A percentile compares a stretch with the other conserved stretches of the same genome.
Evolutionary conservation across 2,113 vertebrate species (phyloP).

Genomic region (Rhynchomys soricoides): DNA sequence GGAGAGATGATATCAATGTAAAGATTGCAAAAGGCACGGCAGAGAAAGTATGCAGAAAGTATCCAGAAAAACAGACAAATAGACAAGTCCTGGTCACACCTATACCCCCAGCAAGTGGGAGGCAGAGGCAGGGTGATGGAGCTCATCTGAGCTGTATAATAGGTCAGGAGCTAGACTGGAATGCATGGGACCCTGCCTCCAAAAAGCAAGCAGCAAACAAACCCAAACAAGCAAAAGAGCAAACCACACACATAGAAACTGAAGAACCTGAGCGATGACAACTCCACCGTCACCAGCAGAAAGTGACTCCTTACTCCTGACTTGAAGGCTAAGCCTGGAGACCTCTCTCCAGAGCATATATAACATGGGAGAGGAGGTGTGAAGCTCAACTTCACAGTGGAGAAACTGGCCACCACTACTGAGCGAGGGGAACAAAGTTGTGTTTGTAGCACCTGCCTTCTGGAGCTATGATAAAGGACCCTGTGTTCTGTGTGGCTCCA

Average conservation of each 20-base stretch:
- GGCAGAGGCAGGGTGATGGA: background rate
- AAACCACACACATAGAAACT: background rate
- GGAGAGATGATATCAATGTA: background rate
- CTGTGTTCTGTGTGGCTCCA: background rate
- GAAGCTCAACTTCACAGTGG: fast-evolving
- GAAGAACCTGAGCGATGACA: background rate
- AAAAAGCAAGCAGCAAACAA: background rate
- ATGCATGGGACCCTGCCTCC: background rate
- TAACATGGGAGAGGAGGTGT: fast-evolving
- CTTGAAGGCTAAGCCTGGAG: background rate
- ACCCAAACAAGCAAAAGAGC: background rate
- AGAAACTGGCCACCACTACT: background rate
- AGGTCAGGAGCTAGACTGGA: background rate
- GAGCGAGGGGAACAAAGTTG: background rate
- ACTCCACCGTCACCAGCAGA: no score
- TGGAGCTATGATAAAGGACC: background rate
- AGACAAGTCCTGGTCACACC: background rate
- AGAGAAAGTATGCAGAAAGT: background rate
- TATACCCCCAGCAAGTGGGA: no score
- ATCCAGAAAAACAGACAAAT: background rate
- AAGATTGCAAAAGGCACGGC: background rate
- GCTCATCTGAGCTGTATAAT: background rate
- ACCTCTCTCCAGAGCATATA: background rate
- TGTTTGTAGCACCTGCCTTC: background rate
- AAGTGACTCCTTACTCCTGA: fast-evolving